These are phyloP conservation scores for Sicus ferrugineus DNA, from an alignment of 2,888 invertebrate species.

Conservation along the genomic window DNA sequence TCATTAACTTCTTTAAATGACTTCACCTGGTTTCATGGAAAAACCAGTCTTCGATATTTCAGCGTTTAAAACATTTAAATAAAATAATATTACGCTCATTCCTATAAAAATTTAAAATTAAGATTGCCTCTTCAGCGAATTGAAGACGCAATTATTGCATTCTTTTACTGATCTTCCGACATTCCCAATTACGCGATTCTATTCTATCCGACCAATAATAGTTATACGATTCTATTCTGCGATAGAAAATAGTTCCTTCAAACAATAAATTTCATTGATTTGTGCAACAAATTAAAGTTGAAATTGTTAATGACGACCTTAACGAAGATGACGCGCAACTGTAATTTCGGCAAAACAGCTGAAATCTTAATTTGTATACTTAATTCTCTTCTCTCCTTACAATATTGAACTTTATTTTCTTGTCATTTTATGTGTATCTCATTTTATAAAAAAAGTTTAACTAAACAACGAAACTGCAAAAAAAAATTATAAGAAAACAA, in stretches of 20 bases:
- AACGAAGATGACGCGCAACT: constrained; percentile 17
- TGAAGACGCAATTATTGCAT: neutral
- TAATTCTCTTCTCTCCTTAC: constrained; percentile 15
- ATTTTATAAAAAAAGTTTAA: constrained; percentile 28
- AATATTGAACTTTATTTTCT: neutral
- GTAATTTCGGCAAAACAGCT: constrained; percentile 31
- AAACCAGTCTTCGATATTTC: too few species aligned
- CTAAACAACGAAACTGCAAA: constrained; percentile 9
- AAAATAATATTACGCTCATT: too few species aligned
- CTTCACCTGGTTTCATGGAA: too few species aligned
- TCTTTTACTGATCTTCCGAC: neutral
- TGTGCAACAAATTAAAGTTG: constrained; percentile 16
- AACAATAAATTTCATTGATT: constrained; percentile 14
- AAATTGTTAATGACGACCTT: neutral
- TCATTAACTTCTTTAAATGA: too few species aligned
- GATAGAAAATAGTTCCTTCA: constrained; percentile 24
- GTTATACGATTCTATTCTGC: neutral
- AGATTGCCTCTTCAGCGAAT: constrained; percentile 2
- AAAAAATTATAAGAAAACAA: constrained; percentile 26
- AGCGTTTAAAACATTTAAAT: too few species aligned
- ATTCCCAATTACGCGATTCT: neutral
- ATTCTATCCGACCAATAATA: neutral
- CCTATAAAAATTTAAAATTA: neutral
- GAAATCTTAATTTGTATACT: constrained; percentile 15
- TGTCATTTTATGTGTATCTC: constrained; percentile 28